A percentile compares a stretch with the other conserved stretches of the same genome.
phyloP scores from a whole-genome alignment of 2,113 vertebrate genomes.

The Cryptoleucopteryx plumbea region DNA sequence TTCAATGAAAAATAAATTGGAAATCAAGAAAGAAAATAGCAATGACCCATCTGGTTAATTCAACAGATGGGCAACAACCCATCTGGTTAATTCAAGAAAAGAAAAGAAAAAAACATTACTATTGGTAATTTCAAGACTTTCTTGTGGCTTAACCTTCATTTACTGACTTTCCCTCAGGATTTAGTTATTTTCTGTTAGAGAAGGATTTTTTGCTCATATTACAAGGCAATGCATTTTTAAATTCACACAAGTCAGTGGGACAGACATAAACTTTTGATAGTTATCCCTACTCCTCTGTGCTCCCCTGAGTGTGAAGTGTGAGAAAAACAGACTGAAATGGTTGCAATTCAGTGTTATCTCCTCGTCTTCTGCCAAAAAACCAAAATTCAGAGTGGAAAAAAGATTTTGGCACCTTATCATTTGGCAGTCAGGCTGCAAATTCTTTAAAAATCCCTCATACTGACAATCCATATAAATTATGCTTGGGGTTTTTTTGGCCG shows the following conservation, averaged over 20 bases:
- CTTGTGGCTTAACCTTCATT: background rate
- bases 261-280: background rate
- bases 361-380: background rate
- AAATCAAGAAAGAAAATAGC: background rate
- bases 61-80: background rate
- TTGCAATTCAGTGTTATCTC: background rate
- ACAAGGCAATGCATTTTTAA: background rate
- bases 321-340: background rate
- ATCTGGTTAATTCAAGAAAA: background rate
- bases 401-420: background rate
- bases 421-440: background rate
- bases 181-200: background rate
- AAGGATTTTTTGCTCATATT: background rate
- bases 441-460: background rate
- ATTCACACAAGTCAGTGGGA: background rate
- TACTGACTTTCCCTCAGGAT: background rate
- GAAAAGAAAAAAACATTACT: background rate
- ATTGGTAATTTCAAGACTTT: background rate
- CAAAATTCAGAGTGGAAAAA: background rate
- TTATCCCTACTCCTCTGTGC: background rate
- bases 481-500: background rate
- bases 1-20: background rate
- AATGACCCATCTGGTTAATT: background rate
- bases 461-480: background rate
- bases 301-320: background rate